Evolutionary conservation across 2,113 vertebrate genomes (phyloP), one percentile per base, ranked within the genome.

Genomic region (Talpa occidentalis): DNA sequence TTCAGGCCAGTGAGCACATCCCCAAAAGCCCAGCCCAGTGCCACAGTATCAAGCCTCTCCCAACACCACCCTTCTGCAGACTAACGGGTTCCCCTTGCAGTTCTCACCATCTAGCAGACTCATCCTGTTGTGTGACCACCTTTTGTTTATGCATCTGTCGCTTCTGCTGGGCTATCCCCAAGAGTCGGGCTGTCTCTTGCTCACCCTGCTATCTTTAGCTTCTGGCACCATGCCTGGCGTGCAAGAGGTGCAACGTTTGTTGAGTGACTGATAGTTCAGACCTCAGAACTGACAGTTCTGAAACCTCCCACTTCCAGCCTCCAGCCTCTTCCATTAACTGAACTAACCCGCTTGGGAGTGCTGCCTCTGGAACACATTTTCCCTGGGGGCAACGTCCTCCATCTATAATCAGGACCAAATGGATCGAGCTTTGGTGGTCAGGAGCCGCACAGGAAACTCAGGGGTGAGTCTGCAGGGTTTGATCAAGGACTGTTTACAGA

Each of bases 51-150:
- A 87, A 14, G 32, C 32, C 30, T 66, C 62, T 40, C 30, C 64
- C 19, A 47, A 52, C 26, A 11, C n/a, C 10, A 28, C 37, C 35
- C 30, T 72, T 0, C 0, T 30, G 16, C 54, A 54, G 70, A 67
- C 49, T 22, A 3, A 16, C 14, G 22, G 22, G 3, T 32, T 10
- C 3, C 26, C 1, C 24, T 3, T 26, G 69, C 44, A 2, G 0
- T 22, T 42, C 30, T 40, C 11, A 44, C 59, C 32, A 40, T 37
- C 28, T 2, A 3, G 1, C 15, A 1, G 15, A 7, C 42, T 40
- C 30, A 9, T 3, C 30, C 40, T 30, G 1, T 2, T 3, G 52
- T 21, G 52, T 30, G 1, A 1, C 42, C 30, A 3, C 85, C 54
- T 56, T 22, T 40, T 77, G 12, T 77, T 19, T 32, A 1, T 16